Evolutionary conservation across 2,113 vertebrate species (phyloP), one percentile per base, ranked within the genome.

Genomic region (Cottus gobio): DNA sequence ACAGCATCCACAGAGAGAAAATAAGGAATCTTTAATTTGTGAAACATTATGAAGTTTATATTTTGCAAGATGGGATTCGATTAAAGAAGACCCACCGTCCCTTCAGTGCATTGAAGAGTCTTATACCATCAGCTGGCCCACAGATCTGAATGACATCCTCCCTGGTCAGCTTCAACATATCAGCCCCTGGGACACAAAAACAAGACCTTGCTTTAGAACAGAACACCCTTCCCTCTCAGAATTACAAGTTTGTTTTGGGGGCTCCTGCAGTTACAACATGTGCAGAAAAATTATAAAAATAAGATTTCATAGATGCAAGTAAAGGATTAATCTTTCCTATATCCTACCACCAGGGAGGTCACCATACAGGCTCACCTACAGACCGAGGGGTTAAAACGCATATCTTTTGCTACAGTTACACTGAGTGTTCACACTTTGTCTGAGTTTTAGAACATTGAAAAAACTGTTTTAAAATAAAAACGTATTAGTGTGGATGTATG

Each of bases 111-210:
- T 99, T 99, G 91, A 98, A 99, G 77, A 99, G 96, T 83, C 98
- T 92, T 84, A 99, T 99, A 69, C 98, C 98, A 44, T 99, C 98
- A 1, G 98, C 98, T 18, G 98, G 97, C 42, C 98, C 98, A n/a
- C 98, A 99, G 91, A 99, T 99, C 93, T 99, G 98, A 91, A 99
- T 99, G 37, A 99, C 97, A 2, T 99, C 98, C 77, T 99, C 98
- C 62, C 98, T 95, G 24, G 97, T 99, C 86, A 99, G 94, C 92
- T 98, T 99, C 93, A 99, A 83, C 88, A 99, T 92, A 77, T 99
- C 98, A 18, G 96, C 95, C 24, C 98, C 98, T 99, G 83, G 18
- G 4, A 16, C 11, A 80, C 22, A 71, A 44, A 82, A 12, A 60
- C 30, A 56, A 11, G 3, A 71, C 15, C 37, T 31, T 13, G 15